These are phyloP conservation scores for Molorchus minor DNA, from an alignment of 2,888 invertebrate species.

Conservation along the genomic window DNA sequence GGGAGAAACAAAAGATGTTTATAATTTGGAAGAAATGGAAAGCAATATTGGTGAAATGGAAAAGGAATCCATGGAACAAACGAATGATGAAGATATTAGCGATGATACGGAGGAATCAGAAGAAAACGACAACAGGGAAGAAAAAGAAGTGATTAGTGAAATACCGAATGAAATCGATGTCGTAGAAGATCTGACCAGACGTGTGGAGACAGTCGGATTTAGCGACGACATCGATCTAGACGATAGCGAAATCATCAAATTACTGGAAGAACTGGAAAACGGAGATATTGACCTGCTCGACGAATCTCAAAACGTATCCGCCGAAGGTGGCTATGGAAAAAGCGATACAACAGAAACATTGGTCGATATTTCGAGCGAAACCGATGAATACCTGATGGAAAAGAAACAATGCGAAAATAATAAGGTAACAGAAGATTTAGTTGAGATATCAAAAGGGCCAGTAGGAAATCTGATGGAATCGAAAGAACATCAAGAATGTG, in stretches of 20 bases:
- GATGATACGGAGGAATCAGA: neutral
- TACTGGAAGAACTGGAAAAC: constrained; percentile 57
- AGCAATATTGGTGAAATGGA: constrained; percentile 8
- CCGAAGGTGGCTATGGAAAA: neutral
- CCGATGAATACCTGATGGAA: neutral
- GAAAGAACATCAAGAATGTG: too few species aligned
- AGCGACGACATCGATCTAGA: constrained; percentile 54
- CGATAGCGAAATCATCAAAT: constrained; percentile 57
- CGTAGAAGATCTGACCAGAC: neutral
- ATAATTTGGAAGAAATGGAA: constrained; percentile 13
- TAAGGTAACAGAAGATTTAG: neutral
- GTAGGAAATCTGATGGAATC: too few species aligned
- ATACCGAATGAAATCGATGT: constrained; percentile 14
- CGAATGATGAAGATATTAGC: constrained; percentile 21
- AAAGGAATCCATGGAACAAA: constrained; percentile 23
- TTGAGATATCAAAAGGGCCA: too few species aligned
- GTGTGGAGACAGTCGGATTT: constrained; percentile 48
- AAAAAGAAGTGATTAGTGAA: too few species aligned
- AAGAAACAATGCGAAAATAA: neutral
- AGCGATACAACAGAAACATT: neutral
- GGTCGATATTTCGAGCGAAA: neutral
- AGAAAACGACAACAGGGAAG: neutral
- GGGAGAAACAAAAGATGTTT: constrained; percentile 9
- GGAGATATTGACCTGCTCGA: constrained; percentile 47
- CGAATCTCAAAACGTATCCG: constrained; percentile 1